phyloP scores from a whole-genome alignment of 2,888 invertebrate genomes.

The Arenicola marina region DNA sequence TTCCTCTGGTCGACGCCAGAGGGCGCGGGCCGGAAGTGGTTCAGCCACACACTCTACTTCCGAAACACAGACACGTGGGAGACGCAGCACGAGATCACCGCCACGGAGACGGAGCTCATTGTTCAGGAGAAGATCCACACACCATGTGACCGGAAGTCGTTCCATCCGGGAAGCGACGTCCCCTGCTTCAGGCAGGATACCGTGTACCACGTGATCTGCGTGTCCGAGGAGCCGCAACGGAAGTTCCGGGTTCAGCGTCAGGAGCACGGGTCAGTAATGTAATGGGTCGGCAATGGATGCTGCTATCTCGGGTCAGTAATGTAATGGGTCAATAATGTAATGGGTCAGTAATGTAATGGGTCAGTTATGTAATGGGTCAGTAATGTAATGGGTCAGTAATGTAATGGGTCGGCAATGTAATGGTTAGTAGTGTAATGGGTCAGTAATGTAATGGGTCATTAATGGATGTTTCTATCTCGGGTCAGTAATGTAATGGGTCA shows the following conservation, averaged over 20 bases:
- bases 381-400: neutral
- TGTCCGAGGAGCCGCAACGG: neutral
- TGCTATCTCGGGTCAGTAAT: too few species aligned
- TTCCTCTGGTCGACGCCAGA: constrained; percentile 24
- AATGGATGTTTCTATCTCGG: too few species aligned
- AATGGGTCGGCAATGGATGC: too few species aligned
- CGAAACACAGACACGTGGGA: constrained; percentile 29
- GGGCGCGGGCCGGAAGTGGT: constrained; percentile 25
- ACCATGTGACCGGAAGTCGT: neutral
- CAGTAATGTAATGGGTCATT: too few species aligned
- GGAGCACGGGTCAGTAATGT: neutral
- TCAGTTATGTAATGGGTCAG: too few species aligned
- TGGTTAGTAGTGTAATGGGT: neutral
- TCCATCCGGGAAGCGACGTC: neutral
- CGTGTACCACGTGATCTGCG: neutral
- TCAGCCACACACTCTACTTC: constrained; percentile 26
- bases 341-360: too few species aligned
- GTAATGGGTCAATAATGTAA: too few species aligned
- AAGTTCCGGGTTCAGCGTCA: neutral
- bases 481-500: too few species aligned
- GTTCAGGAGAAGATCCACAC: neutral
- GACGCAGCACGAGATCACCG: constrained; percentile 24
- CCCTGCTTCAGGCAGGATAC: constrained; percentile 1
- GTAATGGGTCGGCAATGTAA: neutral
- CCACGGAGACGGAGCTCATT: constrained; percentile 3